Evolutionary conservation across 2,888 invertebrate genomes (phyloP).

Genomic region (Rotaria macrura): DNA sequence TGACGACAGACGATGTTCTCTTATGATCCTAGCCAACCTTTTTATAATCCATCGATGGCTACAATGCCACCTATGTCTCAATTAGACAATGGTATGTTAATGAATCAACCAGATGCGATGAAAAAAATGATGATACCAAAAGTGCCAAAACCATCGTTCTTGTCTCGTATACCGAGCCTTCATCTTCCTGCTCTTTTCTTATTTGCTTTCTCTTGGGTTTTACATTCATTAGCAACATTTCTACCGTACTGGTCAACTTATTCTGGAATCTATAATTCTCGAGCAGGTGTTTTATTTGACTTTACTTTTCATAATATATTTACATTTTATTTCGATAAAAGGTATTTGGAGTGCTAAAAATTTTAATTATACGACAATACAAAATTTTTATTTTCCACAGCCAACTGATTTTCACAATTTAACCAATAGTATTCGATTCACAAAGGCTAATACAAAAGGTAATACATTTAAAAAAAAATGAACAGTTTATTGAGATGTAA

Average conservation of each 20-base stretch:
- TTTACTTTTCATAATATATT: background rate
- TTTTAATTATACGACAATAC: background rate
- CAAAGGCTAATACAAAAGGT: background rate
- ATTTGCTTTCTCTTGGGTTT: background rate
- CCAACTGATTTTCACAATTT: background rate
- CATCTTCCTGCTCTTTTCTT: background rate
- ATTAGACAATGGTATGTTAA: background rate
- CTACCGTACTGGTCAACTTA: background rate
- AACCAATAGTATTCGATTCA: background rate
- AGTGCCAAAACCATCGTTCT: background rate
- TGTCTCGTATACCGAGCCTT: background rate
- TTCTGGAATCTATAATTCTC: background rate
- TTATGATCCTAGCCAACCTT: background rate
- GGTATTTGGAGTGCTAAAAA: constrained; percentile 2
- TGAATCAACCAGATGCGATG: background rate
- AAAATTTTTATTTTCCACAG: constrained; percentile 18
- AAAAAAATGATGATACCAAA: background rate
- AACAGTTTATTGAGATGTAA: too few relatives aligned
- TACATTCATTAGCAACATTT: background rate
- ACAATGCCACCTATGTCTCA: background rate
- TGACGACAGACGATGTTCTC: background rate
- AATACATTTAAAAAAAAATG: too few relatives aligned
- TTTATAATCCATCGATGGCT: background rate
- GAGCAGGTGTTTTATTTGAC: background rate
- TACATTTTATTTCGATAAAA: background rate